Base-by-base conservation (phyloP, 2,797 vertebrate species). In the Lerista edwardsae region DNA sequence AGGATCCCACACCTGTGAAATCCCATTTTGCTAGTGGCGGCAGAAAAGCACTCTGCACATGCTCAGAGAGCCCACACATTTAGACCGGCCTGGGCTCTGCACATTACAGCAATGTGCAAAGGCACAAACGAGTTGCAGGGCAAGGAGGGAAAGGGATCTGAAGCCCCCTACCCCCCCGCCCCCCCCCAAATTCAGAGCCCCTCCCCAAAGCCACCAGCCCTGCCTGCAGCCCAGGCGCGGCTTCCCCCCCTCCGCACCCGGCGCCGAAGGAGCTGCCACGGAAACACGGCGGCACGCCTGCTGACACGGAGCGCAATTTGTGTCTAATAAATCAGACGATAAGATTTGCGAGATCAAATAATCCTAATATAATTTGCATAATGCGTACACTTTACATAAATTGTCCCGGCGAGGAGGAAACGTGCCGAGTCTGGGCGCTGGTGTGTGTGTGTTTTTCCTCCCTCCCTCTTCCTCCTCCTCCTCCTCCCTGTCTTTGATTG, bases 321-420 rank as follows among this genome's bases (percentile, higher is more conserved):
- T n/a, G 73, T 80, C 84, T 86, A 75, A 86, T 86, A 86, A 86
- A 86, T 86, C 84, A 86, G 84, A 36, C 57, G 72, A 73, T 55
- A 31, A 71, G 84, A 76, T 81, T 86, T 81, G 84, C 79, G 39
- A 81, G 84, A 81, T 86, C 84, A 86, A 86, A 86, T 86, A 81
- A 86, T 81, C 84, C 84, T 86, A 86, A 86, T 86, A 81, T 81
- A 73, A 86, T 86, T 86, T 86, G 84, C 84, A 86, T 86, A 86
- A 86, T 81, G 84, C 39, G 71, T 19, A 44, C 84, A 81, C 79
- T 86, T 86, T 86, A 73, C 84, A 86, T 81, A 86, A 86, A 76
- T 86, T 86, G 84, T 47, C 64, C 1, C 15, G 25, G 73, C 65
- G 5, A 62, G 79, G 29, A 47, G 64, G 25, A 2, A 62, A 74